Conservation (phyloP, 2,888 invertebrate species). For the Autographa gamma region DNA sequence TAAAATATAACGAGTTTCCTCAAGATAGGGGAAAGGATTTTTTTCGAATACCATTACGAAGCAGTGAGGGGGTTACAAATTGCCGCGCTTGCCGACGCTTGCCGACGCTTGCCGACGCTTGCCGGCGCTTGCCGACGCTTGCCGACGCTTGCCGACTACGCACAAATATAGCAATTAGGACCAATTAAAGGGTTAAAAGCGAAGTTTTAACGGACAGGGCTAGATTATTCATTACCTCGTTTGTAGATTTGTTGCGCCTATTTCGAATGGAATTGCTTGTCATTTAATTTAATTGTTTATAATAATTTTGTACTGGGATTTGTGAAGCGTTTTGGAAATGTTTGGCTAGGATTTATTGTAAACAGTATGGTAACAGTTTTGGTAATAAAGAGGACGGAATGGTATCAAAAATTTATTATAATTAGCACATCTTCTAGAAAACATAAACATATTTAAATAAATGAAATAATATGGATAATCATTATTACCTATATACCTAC, state of each 20-base stretch:
- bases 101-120: too few relatives aligned
- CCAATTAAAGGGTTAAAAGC: conserved; percentile 51
- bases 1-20: conserved; percentile 33
- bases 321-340: background rate
- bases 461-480: too few relatives aligned
- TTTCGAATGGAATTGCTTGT: conserved; percentile 16
- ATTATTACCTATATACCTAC: too few relatives aligned
- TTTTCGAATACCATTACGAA: conserved; percentile 26
- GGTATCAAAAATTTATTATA: too few relatives aligned
- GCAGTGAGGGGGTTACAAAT: conserved; percentile 45
- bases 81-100: conserved; percentile 20
- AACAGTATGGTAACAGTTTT: too few relatives aligned
- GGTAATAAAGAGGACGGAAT: too few relatives aligned
- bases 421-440: too few relatives aligned
- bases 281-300: conserved; percentile 21
- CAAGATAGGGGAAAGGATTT: conserved; percentile 19
- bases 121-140: too few relatives aligned
- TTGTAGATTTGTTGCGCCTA: conserved; percentile 37
- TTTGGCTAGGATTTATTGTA: background rate
- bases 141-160: conserved; percentile 21
- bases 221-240: conserved; percentile 42
- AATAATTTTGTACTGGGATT: background rate
- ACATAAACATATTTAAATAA: too few relatives aligned
- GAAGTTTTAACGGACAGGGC: conserved; percentile 26
- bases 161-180: conserved; percentile 57